These are phyloP conservation scores for Gastrophryne carolinensis DNA, from an alignment of 2,797 vertebrate species.

Conservation along the genomic window DNA sequence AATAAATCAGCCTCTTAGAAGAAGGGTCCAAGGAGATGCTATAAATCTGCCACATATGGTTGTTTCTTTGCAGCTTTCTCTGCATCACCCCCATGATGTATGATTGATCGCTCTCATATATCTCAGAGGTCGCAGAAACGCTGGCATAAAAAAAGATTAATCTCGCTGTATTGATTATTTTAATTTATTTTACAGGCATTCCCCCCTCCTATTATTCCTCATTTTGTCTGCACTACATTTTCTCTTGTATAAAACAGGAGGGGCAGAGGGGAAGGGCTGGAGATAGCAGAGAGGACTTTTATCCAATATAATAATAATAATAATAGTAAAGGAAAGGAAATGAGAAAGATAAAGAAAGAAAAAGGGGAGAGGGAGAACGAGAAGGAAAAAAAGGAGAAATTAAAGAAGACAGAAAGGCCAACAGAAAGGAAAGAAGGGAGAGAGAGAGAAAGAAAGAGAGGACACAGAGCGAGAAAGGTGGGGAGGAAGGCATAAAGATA, in stretches of 20 bases:
- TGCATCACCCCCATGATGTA: neutral
- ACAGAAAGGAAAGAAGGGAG: no score
- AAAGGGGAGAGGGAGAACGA: no score
- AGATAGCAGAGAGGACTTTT: conserved; percentile 4
- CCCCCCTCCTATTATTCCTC: conserved; percentile 2
- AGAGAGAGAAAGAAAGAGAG: no score
- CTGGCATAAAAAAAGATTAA: neutral
- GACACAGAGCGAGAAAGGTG: no score
- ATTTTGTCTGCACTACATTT: conserved; percentile 29
- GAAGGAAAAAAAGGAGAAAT: no score
- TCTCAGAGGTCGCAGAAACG: conserved; percentile 22
- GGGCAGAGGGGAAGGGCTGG: neutral
- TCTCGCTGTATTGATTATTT: conserved; percentile 30
- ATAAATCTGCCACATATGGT: neutral
- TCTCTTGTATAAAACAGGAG: conserved; percentile 5
- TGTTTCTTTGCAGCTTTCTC: neutral
- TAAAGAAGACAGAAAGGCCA: no score
- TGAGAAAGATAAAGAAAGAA: no score
- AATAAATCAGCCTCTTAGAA: neutral
- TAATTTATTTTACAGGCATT: conserved; percentile 7
- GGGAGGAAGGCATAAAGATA: no score
- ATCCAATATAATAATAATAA: conserved; percentile 14
- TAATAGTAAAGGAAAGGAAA: no score
- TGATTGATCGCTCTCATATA: conserved; percentile 44
- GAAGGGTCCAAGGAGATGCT: neutral